phyloP scores from a whole-genome alignment of 2,113 vertebrate species.

The Psettodes erumei region DNA sequence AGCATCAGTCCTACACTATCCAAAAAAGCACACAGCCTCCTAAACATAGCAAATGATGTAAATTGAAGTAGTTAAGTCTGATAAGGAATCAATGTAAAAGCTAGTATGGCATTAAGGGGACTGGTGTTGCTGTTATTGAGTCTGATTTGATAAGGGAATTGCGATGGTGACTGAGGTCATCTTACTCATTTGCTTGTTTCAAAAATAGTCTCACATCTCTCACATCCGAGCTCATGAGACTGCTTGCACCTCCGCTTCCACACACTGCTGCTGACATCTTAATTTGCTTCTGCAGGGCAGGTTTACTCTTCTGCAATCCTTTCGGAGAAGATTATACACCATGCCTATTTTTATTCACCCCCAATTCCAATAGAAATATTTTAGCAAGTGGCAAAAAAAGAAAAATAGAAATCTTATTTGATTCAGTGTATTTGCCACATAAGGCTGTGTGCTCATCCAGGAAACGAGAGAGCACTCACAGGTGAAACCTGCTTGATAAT shows the following conservation, averaged over 20 bases:
- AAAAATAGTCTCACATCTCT: constrained; percentile 20
- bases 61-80: constrained; percentile 56
- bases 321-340: constrained; percentile 47
- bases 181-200: constrained; percentile 13
- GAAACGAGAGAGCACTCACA: constrained; percentile 45
- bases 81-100: constrained; percentile 57
- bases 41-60: constrained; percentile 38
- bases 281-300: constrained; percentile 49
- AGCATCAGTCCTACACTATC: neutral
- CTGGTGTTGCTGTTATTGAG: constrained; percentile 25
- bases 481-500: constrained; percentile 42
- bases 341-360: constrained; percentile 46
- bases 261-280: constrained; percentile 59
- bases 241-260: constrained; percentile 14
- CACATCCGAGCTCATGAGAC: constrained; percentile 32
- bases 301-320: constrained; percentile 43
- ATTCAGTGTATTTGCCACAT: constrained; percentile 42
- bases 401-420: constrained; percentile 35
- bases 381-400: constrained; percentile 30
- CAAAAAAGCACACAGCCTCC: neutral
- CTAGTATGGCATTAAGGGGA: constrained; percentile 53
- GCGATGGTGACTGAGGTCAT: constrained; percentile 56
- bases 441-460: constrained; percentile 32
- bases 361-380: constrained; percentile 43
- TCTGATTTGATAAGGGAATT: constrained; percentile 58